Conservation (phyloP, 1,140 invertebrate genomes). For the Oedothorax gibbosus region DNA sequence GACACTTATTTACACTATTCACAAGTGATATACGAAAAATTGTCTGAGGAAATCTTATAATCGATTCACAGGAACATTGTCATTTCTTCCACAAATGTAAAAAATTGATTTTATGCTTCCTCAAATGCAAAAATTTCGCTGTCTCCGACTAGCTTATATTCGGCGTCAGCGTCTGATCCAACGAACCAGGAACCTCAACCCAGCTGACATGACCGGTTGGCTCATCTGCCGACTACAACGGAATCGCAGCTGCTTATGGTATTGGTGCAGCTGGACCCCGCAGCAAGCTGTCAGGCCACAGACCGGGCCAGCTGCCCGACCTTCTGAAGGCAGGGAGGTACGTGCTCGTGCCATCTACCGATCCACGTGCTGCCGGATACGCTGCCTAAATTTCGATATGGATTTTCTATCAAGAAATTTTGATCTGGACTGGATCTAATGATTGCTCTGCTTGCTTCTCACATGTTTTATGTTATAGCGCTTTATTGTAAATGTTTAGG, state of each 20-base stretch:
- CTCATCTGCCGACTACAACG: not conserved
- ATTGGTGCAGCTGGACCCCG: not conserved
- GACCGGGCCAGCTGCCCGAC: not conserved
- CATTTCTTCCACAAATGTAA: too few relatives aligned
- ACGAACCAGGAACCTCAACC: conserved; percentile 50
- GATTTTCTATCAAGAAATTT: not conserved
- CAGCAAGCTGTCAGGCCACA: not conserved
- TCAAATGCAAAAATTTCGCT: too few relatives aligned
- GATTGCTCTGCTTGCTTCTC: too few relatives aligned
- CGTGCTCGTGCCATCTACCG: conserved; percentile 31
- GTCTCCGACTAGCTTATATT: conserved; percentile 65
- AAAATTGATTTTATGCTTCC: too few relatives aligned
- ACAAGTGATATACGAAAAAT: too few relatives aligned
- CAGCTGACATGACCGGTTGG: conserved; percentile 18
- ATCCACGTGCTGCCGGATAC: not conserved
- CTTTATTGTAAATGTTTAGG: too few relatives aligned
- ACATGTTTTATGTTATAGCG: too few relatives aligned
- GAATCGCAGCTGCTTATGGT: not conserved
- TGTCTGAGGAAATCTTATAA: too few relatives aligned
- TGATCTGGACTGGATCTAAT: too few relatives aligned
- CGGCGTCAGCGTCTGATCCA: conserved; percentile 62
- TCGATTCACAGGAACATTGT: too few relatives aligned
- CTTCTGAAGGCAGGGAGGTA: conserved; percentile 9
- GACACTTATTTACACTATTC: too few relatives aligned
- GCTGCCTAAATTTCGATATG: not conserved